Conservation (phyloP, 2,888 invertebrate species). For the Blomia tropicalis region DNA sequence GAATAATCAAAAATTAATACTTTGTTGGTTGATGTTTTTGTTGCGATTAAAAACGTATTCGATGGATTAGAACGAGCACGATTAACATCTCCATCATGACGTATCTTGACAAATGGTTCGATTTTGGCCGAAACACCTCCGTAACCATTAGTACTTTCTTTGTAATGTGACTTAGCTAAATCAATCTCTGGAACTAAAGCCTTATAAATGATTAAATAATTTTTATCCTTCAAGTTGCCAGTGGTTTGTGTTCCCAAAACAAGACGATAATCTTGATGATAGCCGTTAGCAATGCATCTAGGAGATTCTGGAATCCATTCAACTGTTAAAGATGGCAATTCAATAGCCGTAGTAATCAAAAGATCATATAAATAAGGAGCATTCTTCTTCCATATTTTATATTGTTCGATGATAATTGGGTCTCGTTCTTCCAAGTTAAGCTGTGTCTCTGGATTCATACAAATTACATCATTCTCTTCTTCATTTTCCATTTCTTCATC, state of each 20-base stretch:
- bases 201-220: not conserved
- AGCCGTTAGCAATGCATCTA: not conserved
- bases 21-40: not conserved
- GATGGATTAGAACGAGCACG: not conserved
- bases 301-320: not conserved
- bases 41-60: constrained; percentile 4
- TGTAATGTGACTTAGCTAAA: not conserved
- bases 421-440: too few relatives aligned
- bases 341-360: not conserved
- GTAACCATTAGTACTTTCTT: not conserved
- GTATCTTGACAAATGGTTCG: not conserved
- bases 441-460: too few relatives aligned
- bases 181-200: not conserved
- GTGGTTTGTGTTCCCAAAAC: not conserved
- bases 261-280: not conserved
- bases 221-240: not conserved
- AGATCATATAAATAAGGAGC: not conserved
- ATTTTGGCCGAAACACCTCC: not conserved
- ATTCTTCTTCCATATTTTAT: not conserved
- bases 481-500: too few relatives aligned
- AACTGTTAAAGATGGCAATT: not conserved
- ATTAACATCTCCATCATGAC: constrained; percentile 3
- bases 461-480: too few relatives aligned
- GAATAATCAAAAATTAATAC: not conserved
- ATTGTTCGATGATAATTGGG: not conserved